These are phyloP conservation scores for Tragopan temminckii DNA, from an alignment of 2,797 vertebrate species.

Conservation along the genomic window DNA sequence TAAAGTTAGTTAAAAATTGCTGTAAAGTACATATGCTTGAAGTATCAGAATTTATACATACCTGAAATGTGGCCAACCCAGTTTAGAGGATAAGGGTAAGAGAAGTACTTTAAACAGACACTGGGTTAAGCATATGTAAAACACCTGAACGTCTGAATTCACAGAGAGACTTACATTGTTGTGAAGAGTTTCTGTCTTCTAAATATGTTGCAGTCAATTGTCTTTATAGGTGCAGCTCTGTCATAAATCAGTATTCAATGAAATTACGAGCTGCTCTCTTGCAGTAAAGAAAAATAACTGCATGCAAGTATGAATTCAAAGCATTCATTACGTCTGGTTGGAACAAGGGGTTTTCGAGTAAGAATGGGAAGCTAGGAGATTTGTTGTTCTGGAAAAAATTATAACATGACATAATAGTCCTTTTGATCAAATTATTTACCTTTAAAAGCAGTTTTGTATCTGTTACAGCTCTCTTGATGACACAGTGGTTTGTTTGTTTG, in stretches of 20 bases:
- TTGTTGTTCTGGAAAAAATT: neutral
- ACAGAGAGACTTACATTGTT: neutral
- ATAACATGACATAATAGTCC: too few relatives aligned
- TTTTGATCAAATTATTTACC: neutral
- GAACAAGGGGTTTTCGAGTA: neutral
- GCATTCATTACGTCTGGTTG: neutral
- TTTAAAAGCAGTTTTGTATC: neutral
- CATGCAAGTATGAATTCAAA: neutral
- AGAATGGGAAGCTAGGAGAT: neutral
- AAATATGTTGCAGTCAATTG: neutral
- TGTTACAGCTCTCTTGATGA: neutral
- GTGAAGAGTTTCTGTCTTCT: neutral
- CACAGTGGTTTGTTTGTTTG: neutral
- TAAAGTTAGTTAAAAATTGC: constrained; percentile 11
- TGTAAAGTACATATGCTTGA: neutral
- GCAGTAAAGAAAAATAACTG: neutral
- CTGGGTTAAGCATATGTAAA: neutral
- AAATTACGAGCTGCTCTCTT: neutral
- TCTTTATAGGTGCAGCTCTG: neutral
- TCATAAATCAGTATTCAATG: neutral
- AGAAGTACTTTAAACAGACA: neutral
- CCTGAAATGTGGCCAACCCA: neutral
- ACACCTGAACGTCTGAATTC: neutral
- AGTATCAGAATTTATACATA: neutral
- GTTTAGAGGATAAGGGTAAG: neutral